phyloP scores from a whole-genome alignment of 2,888 invertebrate genomes.

The Hypomecis atomaria region DNA sequence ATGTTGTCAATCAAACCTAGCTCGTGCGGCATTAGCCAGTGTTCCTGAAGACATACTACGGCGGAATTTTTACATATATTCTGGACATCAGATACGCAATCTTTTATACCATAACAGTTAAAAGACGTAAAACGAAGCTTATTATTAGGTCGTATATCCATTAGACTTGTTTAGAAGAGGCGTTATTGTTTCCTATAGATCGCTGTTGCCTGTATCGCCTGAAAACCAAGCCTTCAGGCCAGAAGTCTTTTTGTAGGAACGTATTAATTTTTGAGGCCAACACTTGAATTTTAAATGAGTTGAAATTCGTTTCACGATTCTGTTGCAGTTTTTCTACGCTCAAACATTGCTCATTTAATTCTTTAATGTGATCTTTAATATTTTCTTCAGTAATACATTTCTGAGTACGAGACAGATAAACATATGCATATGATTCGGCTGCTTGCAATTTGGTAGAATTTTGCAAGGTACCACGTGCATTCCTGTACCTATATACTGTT shows the following conservation, averaged over 20 bases:
- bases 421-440: conserved; percentile 26
- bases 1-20: conserved; percentile 25
- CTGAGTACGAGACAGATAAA: conserved; percentile 26
- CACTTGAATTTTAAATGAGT: conserved; percentile 28
- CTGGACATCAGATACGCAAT: conserved; percentile 12
- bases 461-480: conserved; percentile 24
- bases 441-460: conserved; percentile 22
- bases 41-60: conserved; percentile 36
- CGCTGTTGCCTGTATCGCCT: conserved; percentile 20
- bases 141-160: conserved; percentile 6
- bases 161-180: conserved; percentile 1
- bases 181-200: conserved; percentile 9
- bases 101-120: conserved; percentile 21
- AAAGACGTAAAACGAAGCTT: conserved; percentile 8
- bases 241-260: conserved; percentile 26
- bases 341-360: conserved; percentile 28
- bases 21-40: conserved; percentile 35
- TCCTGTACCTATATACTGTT: conserved; percentile 24
- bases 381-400: conserved; percentile 21
- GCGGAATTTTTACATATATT: conserved; percentile 23
- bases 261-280: conserved; percentile 10
- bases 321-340: conserved; percentile 24
- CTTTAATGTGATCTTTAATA: conserved; percentile 20
- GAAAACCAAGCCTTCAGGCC: conserved; percentile 26
- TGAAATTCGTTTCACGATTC: conserved; percentile 28